Conservation (phyloP, 2,888 invertebrate genomes). For the Sminthurides aquaticus region DNA sequence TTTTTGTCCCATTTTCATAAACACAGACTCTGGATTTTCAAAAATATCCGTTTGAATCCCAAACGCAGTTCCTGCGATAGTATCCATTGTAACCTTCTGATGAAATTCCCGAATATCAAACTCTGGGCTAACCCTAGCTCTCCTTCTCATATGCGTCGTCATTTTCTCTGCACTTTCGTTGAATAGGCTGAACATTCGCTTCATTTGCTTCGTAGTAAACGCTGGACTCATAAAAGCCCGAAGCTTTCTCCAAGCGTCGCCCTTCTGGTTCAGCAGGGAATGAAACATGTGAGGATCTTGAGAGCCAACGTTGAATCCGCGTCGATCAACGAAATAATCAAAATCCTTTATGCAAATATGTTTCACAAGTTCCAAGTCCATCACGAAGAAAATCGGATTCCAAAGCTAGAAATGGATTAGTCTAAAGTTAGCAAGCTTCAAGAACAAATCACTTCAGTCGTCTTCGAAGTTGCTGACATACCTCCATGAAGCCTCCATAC, state of each 20-base stretch:
- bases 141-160: neutral
- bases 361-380: conserved; percentile 18
- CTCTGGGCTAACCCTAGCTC: neutral
- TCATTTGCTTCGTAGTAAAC: conserved; percentile 11
- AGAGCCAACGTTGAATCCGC: conserved; percentile 5
- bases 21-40: conserved; percentile 2
- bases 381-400: conserved; percentile 10
- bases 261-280: conserved; percentile 6
- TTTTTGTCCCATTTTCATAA: neutral
- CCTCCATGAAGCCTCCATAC: conserved; percentile 12
- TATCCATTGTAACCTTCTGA: conserved; percentile 15
- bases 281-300: conserved; percentile 14
- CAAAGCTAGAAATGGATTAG: neutral
- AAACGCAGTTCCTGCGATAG: conserved; percentile 8
- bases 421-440: neutral
- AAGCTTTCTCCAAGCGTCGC: conserved; percentile 11
- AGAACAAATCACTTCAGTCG: too few species aligned
- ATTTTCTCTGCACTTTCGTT: conserved; percentile 1
- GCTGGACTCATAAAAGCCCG: conserved; percentile 12
- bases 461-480: too few species aligned
- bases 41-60: conserved; percentile 12
- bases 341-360: conserved; percentile 18
- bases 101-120: neutral
- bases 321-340: conserved; percentile 12
- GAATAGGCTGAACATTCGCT: conserved; percentile 10